Evolutionary conservation across 2,888 invertebrate genomes (phyloP).

Genomic region (Conus canariensis): DNA sequence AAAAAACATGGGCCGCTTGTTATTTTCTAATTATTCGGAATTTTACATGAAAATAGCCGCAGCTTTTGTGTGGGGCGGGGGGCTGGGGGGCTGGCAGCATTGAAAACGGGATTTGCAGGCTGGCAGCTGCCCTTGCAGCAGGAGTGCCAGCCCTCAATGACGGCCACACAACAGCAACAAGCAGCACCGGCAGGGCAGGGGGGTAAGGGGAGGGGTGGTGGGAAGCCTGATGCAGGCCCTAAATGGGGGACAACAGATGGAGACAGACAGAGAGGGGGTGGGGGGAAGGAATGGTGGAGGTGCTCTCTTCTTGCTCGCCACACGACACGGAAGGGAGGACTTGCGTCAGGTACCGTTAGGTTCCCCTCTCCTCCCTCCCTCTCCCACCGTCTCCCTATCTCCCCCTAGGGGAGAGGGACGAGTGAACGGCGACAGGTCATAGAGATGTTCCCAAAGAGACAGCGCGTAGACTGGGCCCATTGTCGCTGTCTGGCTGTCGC

Average conservation of each 20-base stretch:
- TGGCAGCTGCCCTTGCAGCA: conserved; percentile 33
- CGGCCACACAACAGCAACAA: conserved; percentile 35
- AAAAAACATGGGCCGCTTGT: conserved; percentile 30
- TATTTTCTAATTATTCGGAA: conserved; percentile 44
- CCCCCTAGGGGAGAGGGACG: too few relatives aligned
- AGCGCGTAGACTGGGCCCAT: too few relatives aligned
- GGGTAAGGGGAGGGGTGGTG: not conserved
- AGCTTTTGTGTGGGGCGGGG: not conserved
- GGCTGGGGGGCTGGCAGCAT: conserved; percentile 3
- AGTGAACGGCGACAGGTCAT: too few relatives aligned
- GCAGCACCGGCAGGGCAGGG: not conserved
- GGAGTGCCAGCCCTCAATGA: conserved; percentile 24
- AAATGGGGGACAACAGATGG: not conserved
- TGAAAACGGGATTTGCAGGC: conserved; percentile 25
- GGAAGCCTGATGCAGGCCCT: conserved; percentile 3
- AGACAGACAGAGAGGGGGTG: too few relatives aligned
- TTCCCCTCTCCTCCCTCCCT: too few relatives aligned
- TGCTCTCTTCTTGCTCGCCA: too few relatives aligned
- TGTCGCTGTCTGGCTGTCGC: too few relatives aligned
- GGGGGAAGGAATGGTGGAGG: too few relatives aligned
- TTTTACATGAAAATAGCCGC: conserved; percentile 41
- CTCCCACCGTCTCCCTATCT: too few relatives aligned
- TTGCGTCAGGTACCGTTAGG: too few relatives aligned
- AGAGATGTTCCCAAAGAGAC: too few relatives aligned
- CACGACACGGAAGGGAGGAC: too few relatives aligned